Evolutionary conservation across 2,888 invertebrate species (phyloP), one percentile per base, ranked within the genome.

Genomic region (Drosophila emarginata): DNA sequence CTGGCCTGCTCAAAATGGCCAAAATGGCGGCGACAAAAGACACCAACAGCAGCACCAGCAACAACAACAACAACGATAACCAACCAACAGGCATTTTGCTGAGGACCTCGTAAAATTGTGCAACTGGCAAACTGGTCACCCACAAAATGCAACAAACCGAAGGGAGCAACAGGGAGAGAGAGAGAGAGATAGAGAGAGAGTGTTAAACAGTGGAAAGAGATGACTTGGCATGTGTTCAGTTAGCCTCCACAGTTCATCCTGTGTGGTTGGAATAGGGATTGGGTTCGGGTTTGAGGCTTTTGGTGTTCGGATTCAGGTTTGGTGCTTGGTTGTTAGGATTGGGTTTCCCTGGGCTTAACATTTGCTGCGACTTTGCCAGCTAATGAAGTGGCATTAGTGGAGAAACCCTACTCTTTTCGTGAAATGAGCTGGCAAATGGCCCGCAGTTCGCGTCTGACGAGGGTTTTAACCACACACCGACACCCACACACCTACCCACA

Each of bases 381-480:
- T 82, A 82, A 82, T 82, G 78, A 79, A 79, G 79, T 76, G 71
- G 76, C 79, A 73, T 77, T 77, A 73, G 70, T 32, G 37, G n/a
- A 45, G 56, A 21, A 21, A 37, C 56, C 56, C 36, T 32, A 23
- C 23, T 28, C 23, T 52, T 14, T 52, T 26, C 52, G 52, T 14
- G n/a, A 78, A 77, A 78, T 78, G 78, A 77, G 78, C 74, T 73
- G 70, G 78, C 76, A 76, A 77, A 77, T 78, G 67, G 70, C 78
- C 59, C 67, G 40, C 69, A 63, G 63, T 72, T 56, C 45, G 52
- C 52, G 28, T n/a, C 52, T 52, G 28, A 28, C 26, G 52, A 52
- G 52, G 45, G 45, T 45, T 45, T 45, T 45, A 45, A 21, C 45
- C 45, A 14, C 45, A 45, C 45, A 45, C 45, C 4, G 7, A 9